phyloP scores from a whole-genome alignment of 2,888 invertebrate species.

The Pantelozetes paolii region DNA sequence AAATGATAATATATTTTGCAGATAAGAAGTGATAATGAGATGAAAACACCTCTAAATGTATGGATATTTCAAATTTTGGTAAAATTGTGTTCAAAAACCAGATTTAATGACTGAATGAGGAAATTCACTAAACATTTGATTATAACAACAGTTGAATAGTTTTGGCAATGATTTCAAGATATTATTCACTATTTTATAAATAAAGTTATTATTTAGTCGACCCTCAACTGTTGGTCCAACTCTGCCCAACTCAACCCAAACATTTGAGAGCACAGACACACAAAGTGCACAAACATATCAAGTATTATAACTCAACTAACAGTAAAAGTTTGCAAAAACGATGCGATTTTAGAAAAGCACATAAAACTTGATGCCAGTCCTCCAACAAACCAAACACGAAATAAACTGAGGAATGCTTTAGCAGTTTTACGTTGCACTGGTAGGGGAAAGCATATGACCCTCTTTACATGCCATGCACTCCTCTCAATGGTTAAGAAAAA shows the following conservation, averaged over 20 bases:
- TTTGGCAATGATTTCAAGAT: no score
- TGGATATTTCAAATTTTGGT: background rate
- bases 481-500: slow-evolving; percentile 27
- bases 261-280: no score
- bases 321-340: slow-evolving; percentile 17
- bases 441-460: slow-evolving; percentile 26
- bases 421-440: slow-evolving; percentile 15
- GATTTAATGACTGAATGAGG: no score
- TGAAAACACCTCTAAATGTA: background rate
- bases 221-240: no score
- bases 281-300: no score
- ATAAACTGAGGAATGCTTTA: slow-evolving; percentile 18
- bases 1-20: background rate
- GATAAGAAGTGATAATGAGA: background rate
- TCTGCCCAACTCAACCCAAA: no score
- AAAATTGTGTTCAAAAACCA: background rate
- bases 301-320: no score
- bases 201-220: no score
- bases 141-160: no score
- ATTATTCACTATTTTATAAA: no score
- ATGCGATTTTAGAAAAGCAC: background rate
- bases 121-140: no score
- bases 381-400: background rate
- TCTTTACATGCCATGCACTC: slow-evolving; percentile 21
- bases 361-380: background rate